Conservation (phyloP, 1,140 invertebrate species). For the Drosophila watanabei region DNA sequence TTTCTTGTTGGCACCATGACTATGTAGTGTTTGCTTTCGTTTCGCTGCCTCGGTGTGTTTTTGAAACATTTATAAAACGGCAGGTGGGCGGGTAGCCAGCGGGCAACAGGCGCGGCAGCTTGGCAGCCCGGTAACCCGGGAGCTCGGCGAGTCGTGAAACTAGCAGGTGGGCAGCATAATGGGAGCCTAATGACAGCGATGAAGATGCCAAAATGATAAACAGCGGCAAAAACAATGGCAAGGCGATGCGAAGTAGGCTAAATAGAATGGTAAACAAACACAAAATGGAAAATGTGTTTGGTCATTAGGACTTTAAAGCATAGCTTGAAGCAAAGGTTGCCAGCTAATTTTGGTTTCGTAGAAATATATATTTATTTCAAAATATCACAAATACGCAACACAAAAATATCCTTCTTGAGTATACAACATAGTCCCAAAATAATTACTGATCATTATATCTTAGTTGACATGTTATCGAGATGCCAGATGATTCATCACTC, state of each 20-base stretch:
- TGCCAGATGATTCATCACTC: conserved; percentile 41
- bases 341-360: background rate
- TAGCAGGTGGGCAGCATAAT: conserved; percentile 56
- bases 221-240: conserved; percentile 61
- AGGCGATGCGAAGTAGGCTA: conserved; percentile 18
- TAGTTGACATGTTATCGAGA: background rate
- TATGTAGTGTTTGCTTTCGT: conserved; percentile 32
- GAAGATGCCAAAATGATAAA: conserved; percentile 83
- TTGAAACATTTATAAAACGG: conserved; percentile 74
- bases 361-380: background rate
- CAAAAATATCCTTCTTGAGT: background rate
- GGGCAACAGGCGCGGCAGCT: conserved; percentile 29
- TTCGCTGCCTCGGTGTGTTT: conserved; percentile 46
- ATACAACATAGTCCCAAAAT: background rate
- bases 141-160: conserved; percentile 14
- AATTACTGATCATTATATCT: background rate
- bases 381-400: too few relatives aligned
- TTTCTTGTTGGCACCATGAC: conserved; percentile 26
- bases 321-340: background rate
- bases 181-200: conserved; percentile 80
- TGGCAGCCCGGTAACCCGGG: background rate
- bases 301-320: conserved; percentile 55
- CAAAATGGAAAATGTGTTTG: conserved; percentile 72
- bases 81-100: conserved; percentile 55
- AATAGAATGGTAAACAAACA: conserved; percentile 59